phyloP scores from a whole-genome alignment of 2,113 vertebrate genomes.

The Malurus alboscapulatus region DNA sequence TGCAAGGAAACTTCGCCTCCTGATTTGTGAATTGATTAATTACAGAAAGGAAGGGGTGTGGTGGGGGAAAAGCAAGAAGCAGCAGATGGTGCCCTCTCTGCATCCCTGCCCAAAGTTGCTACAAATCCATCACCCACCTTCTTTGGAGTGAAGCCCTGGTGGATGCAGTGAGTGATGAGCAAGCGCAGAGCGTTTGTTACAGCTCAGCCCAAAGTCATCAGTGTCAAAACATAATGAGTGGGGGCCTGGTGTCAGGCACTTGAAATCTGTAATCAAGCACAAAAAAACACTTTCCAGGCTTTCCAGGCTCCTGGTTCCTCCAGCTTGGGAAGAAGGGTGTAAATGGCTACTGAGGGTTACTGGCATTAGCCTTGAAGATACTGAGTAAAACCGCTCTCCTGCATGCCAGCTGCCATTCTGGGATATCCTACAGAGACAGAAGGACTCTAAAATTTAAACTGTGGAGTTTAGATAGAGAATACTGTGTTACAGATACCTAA shows the following conservation, averaged over 20 bases:
- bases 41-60: background rate
- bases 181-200: background rate
- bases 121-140: slow-evolving; percentile 33
- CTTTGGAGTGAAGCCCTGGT: background rate
- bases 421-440: background rate
- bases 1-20: background rate
- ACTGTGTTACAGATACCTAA: background rate
- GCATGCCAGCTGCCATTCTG: background rate
- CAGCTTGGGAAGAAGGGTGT: background rate
- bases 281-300: background rate
- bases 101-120: background rate
- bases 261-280: background rate
- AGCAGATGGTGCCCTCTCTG: slow-evolving; percentile 42
- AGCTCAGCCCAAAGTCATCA: background rate
- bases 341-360: fast-evolving
- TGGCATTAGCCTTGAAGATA: background rate
- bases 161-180: background rate
- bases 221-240: background rate
- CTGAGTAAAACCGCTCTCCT: background rate
- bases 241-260: background rate
- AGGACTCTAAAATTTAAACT: too few relatives aligned
- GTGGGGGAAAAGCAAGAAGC: background rate
- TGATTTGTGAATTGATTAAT: background rate
- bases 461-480: background rate
- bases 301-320: background rate